Evolutionary conservation across 2,888 invertebrate genomes (phyloP), one percentile per base, ranked within the genome.

Genomic region (Carpatolechia fugitivella): DNA sequence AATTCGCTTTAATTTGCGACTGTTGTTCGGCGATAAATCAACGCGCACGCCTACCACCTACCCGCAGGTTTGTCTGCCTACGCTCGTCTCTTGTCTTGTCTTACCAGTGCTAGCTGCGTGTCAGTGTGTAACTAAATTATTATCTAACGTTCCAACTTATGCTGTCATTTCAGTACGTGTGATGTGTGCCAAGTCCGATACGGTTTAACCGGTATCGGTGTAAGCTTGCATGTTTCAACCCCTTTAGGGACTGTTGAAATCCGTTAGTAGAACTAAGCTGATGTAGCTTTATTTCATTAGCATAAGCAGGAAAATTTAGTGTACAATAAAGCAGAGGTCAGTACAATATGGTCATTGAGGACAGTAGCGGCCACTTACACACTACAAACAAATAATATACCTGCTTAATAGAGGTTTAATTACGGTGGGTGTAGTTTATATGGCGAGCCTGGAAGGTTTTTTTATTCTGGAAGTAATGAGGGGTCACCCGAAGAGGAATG

Each of bases 1-100:
- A 82, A 81, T 82, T 78, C 76, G 80, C 82, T 74, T 88, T 87
- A 81, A 88, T 89, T 89, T 86, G 86, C 80, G 80, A 82, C 74
- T 88, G 84, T 86, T 86, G 84, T 84, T 76, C 74, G 69, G 74
- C 74, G 70, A 86, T 89, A 88, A 87, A 86, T 87, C 85, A 85
- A 79, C 72, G 68, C 66, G 70, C 69, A 63, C 62, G 61, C 60
- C 61, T 63, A 66, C 7, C 44, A 11, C 40, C 29, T 24, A 24
- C 24, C 24, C 44, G 24, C 14, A 3, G 16, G 6, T 18, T 11
- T 14, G 24, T 36, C 16, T 30, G 40, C 49, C 16, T 8, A 20
- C 24, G n/a, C 24, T 10, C 24, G 44, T 11, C 20, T 10, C 41
- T 20, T 24, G 31, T 14, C 30, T 13, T 47, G 14, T 31, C 13